phyloP scores from a whole-genome alignment of 37 sponge, comb jelly and placozoan species.

The Axinella damicornis region DNA sequence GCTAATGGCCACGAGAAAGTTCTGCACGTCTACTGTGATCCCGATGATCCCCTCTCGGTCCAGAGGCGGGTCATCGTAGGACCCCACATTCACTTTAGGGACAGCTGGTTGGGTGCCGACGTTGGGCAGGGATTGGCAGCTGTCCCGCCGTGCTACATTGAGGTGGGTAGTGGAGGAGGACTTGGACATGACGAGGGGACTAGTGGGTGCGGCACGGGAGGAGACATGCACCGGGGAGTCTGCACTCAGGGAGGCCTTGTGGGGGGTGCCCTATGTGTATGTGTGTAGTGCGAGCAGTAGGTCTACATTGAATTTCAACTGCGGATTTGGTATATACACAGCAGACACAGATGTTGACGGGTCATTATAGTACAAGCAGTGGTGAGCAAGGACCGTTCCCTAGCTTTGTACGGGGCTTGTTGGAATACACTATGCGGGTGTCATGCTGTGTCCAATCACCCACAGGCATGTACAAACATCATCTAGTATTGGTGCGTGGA shows the following conservation, averaged over 20 bases:
- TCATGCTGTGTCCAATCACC: no score
- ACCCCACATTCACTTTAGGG: conserved; percentile 38
- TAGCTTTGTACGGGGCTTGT: no score
- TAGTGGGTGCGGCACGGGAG: background rate
- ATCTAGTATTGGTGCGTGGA: no score
- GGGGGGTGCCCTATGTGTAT: background rate
- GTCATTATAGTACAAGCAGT: no score
- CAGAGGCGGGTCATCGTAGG: conserved; percentile 39
- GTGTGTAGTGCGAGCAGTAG: no score
- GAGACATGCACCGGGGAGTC: conserved; percentile 15
- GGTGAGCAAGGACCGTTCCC: no score
- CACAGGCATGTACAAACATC: no score
- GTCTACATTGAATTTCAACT: no score
- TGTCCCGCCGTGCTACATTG: background rate
- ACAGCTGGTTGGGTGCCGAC: background rate
- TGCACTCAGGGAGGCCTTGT: conserved; percentile 4
- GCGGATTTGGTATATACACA: no score
- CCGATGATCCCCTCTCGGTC: conserved; percentile 57
- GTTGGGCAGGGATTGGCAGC: background rate
- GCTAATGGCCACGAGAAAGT: conserved; percentile 49
- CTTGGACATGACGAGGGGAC: conserved; percentile 37
- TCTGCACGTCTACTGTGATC: conserved; percentile 71
- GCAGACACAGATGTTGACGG: no score
- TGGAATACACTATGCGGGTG: no score
- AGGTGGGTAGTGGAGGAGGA: background rate